Evolutionary conservation across 1,140 invertebrate genomes (phyloP).

Genomic region (Drosophila mauritiana): DNA sequence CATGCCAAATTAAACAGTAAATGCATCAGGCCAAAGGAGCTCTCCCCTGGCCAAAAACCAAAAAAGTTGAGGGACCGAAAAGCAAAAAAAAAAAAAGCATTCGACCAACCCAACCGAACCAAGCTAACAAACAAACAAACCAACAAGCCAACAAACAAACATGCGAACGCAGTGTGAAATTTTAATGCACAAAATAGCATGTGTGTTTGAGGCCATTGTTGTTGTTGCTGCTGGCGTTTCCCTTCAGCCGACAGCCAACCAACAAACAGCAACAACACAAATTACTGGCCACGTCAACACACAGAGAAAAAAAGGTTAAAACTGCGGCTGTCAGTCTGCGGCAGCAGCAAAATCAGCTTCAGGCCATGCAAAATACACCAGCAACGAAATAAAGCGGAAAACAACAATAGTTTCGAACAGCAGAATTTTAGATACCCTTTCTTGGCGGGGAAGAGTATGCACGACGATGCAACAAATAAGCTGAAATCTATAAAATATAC

Average conservation of each 20-base stretch:
- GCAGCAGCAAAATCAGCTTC: conserved; percentile 51
- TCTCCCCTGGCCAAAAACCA: conserved; percentile 11
- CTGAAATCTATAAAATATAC: too few relatives aligned
- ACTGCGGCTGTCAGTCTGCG: conserved; percentile 69
- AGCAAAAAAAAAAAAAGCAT: conserved; percentile 76
- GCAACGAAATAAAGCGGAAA: conserved; percentile 14
- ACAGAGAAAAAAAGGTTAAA: conserved; percentile 36
- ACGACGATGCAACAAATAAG: too few relatives aligned
- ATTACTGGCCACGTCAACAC: conserved; percentile 45
- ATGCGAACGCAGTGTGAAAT: conserved; percentile 67
- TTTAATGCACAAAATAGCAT: conserved; percentile 74
- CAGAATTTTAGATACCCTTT: conserved; percentile 8
- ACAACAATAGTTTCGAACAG: neutral
- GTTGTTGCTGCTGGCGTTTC: conserved; percentile 37
- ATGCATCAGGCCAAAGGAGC: conserved; percentile 37
- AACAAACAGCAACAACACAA: conserved; percentile 64
- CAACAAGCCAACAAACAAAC: conserved; percentile 58
- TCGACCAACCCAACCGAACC: conserved; percentile 53
- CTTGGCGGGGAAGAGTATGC: too few relatives aligned
- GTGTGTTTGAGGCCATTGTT: conserved; percentile 42
- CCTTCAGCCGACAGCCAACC: conserved; percentile 50
- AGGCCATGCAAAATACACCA: conserved; percentile 46
- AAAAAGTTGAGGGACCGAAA: conserved; percentile 28
- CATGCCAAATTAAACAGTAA: conserved; percentile 63
- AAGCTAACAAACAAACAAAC: conserved; percentile 27